A percentile compares a stretch with the other conserved stretches of the same genome.
Conservation (phyloP, 2,888 invertebrate genomes). For the Microchrysa polita region DNA sequence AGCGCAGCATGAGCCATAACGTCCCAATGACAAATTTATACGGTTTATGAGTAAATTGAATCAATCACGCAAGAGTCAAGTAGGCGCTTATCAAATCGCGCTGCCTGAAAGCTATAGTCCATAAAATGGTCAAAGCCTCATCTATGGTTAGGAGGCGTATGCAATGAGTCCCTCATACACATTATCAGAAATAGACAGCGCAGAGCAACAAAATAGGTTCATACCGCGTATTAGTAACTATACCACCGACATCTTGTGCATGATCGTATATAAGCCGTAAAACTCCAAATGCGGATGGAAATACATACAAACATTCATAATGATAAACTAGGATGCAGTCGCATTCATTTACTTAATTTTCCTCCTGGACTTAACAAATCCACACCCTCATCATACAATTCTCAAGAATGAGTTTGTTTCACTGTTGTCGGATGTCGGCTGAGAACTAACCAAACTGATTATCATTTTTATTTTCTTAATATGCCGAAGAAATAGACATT, state of each 20-base stretch:
- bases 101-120: background rate
- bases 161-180: no score
- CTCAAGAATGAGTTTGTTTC: background rate
- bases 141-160: no score
- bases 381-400: no score
- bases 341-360: background rate
- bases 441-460: slow-evolving; percentile 13
- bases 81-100: background rate
- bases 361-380: background rate
- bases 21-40: slow-evolving; percentile 21
- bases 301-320: background rate
- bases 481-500: slow-evolving; percentile 29
- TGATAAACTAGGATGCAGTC: background rate
- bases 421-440: slow-evolving; percentile 17
- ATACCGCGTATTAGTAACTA: no score
- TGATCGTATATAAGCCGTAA: background rate
- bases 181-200: no score
- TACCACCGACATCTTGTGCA: no score
- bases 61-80: slow-evolving; percentile 34
- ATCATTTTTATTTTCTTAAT: slow-evolving; percentile 37
- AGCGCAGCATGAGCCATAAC: slow-evolving; percentile 23
- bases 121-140: background rate
- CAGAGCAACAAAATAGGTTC: no score
- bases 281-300: background rate
- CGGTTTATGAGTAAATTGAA: slow-evolving; percentile 28